Percentiles rank a stretch among this genome's conserved stretches.
These are phyloP conservation scores for Smittia aterrima DNA, from an alignment of 2,888 invertebrate species.

Conservation along the genomic window DNA sequence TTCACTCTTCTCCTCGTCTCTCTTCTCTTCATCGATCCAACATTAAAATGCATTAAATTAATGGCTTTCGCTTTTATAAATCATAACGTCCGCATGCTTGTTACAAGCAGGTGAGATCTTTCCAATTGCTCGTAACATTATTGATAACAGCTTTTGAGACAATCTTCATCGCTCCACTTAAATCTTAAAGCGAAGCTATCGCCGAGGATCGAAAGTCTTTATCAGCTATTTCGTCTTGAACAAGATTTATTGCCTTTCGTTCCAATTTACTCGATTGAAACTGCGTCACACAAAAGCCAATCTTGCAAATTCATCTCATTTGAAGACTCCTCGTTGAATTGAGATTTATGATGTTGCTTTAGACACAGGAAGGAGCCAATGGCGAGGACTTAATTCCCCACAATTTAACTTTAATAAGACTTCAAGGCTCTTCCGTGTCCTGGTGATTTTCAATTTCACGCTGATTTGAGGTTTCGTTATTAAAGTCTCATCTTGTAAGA, in stretches of 20 bases:
- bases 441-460: no score
- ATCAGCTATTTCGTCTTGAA: background rate
- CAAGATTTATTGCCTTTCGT: conserved; percentile 5
- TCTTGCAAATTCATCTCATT: background rate
- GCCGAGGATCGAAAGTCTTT: background rate
- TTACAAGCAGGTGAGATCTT: no score
- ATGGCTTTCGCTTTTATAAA: background rate
- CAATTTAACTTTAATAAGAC: no score
- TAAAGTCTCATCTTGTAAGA: no score
- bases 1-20: background rate
- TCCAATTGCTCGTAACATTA: no score
- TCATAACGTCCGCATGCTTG: background rate
- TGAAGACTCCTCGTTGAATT: background rate
- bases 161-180: background rate
- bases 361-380: background rate
- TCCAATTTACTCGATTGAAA: background rate
- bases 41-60: conserved; percentile 1
- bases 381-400: background rate
- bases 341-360: background rate
- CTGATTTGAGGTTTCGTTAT: no score
- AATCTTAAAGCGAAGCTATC: background rate
- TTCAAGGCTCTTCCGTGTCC: no score
- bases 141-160: no score
- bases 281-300: background rate
- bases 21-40: background rate